Percentiles rank a stretch among this genome's conserved stretches.
phyloP scores from a whole-genome alignment of 2,888 invertebrate genomes.

The Sthenelais limicola region DNA sequence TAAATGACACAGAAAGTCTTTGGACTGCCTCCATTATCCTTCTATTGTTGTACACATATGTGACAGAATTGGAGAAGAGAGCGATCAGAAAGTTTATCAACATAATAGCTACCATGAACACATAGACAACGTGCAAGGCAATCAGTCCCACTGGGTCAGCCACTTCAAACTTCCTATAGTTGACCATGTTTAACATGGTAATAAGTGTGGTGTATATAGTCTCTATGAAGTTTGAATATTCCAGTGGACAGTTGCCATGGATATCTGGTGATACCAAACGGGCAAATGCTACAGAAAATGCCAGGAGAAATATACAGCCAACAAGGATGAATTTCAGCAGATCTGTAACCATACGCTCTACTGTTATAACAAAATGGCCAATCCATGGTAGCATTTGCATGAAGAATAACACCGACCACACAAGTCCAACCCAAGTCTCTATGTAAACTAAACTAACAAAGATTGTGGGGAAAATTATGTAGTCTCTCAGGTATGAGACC shows the following conservation, averaged over 20 bases:
- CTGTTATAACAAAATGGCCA: constrained; percentile 29
- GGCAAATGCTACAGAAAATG: constrained; percentile 12
- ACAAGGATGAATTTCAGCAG: constrained; percentile 26
- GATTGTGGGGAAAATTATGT: neutral
- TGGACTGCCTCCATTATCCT: constrained; percentile 15
- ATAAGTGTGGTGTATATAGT: constrained; percentile 26
- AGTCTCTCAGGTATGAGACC: neutral
- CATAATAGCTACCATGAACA: constrained; percentile 34
- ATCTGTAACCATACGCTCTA: constrained; percentile 24
- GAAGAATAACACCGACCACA: constrained; percentile 28
- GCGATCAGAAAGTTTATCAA: constrained; percentile 26
- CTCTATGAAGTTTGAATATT: neutral
- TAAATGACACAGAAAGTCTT: constrained; percentile 16
- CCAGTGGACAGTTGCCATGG: neutral
- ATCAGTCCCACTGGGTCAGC: neutral
- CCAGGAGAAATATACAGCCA: neutral
- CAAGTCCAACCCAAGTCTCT: constrained; percentile 23
- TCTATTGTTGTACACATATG: constrained; percentile 19
- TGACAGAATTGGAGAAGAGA: constrained; percentile 13
- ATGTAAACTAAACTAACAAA: constrained; percentile 14
- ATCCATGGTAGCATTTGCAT: constrained; percentile 34
- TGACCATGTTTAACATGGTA: constrained; percentile 25
- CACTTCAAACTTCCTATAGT: neutral
- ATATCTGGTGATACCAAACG: neutral
- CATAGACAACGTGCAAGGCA: constrained; percentile 22